These are phyloP conservation scores for Troglohyphantes excavatus DNA, from an alignment of 2,888 invertebrate genomes.

Conservation along the genomic window DNA sequence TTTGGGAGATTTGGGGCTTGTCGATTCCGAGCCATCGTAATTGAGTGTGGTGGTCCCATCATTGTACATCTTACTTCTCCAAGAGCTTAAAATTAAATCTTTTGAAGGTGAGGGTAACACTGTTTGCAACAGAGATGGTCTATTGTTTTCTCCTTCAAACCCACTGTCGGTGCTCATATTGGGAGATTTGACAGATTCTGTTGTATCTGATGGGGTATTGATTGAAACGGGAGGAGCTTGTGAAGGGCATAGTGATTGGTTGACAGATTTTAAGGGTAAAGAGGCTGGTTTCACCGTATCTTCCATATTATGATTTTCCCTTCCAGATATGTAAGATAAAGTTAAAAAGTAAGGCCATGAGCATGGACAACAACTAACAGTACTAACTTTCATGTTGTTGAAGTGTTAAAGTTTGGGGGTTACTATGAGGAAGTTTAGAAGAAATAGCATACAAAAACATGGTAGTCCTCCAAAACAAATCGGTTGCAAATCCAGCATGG, in stretches of 20 bases:
- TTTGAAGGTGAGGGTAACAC: constrained; percentile 72
- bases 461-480: constrained; percentile 53
- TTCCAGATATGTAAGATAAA: constrained; percentile 78
- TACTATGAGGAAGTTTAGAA: constrained; percentile 48
- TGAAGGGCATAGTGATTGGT: constrained; percentile 64
- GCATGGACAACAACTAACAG: constrained; percentile 78
- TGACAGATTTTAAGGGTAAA: constrained; percentile 67
- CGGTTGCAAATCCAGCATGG: constrained; percentile 58
- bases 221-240: constrained; percentile 70
- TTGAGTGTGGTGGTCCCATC: constrained; percentile 66
- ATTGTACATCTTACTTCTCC: constrained; percentile 75
- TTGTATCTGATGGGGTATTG: constrained; percentile 71
- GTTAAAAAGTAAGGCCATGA: constrained; percentile 79
- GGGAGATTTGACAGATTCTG: constrained; percentile 78
- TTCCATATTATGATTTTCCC: constrained; percentile 76
- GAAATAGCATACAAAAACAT: constrained; percentile 58
- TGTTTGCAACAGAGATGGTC: constrained; percentile 75
- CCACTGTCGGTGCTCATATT: constrained; percentile 79
- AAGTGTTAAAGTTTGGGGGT: constrained; percentile 63
- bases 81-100: constrained; percentile 71
- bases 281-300: constrained; percentile 76
- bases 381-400: constrained; percentile 79
- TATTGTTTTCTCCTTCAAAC: constrained; percentile 78
- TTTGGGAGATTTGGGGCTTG: constrained; percentile 76
- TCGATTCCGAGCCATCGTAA: constrained; percentile 70